Conservation (phyloP, 1,140 invertebrate genomes). For the Asbolus verrucosus region DNA sequence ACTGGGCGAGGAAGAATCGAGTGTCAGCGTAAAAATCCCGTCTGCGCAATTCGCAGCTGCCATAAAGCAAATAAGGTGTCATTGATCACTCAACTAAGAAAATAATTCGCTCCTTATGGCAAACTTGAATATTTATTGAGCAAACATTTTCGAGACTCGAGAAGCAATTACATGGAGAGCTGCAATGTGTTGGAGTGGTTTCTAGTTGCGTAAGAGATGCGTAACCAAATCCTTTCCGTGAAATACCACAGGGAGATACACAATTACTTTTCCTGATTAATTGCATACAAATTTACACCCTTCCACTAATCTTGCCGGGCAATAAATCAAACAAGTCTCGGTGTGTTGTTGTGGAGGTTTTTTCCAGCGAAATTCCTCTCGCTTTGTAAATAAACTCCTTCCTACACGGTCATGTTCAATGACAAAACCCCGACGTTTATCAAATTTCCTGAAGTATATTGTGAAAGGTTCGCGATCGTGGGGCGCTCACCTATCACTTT, state of each 20-base stretch:
- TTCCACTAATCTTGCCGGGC: conserved; percentile 15
- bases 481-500: too few relatives aligned
- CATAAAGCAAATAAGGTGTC: neutral
- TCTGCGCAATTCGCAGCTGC: neutral
- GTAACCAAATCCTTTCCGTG: conserved; percentile 27
- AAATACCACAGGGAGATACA: conserved; percentile 33
- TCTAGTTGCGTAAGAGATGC: conserved; percentile 18
- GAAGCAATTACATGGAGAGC: conserved; percentile 19
- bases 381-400: conserved; percentile 24
- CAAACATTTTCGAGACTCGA: neutral
- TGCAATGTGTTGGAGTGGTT: conserved; percentile 21
- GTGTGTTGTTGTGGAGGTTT: conserved; percentile 28
- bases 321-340: conserved; percentile 23
- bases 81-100: too few relatives aligned
- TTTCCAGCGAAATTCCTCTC: conserved; percentile 18
- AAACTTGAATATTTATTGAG: conserved; percentile 1
- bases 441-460: conserved; percentile 4
- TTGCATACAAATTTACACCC: conserved; percentile 39
- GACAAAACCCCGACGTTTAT: conserved; percentile 4
- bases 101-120: conserved; percentile 1
- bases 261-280: conserved; percentile 36
- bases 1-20: neutral
- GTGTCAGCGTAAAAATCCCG: neutral
- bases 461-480: neutral
- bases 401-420: conserved; percentile 13